These are phyloP conservation scores for Pedionomus torquatus DNA, from an alignment of 2,113 vertebrate genomes.

Conservation along the genomic window DNA sequence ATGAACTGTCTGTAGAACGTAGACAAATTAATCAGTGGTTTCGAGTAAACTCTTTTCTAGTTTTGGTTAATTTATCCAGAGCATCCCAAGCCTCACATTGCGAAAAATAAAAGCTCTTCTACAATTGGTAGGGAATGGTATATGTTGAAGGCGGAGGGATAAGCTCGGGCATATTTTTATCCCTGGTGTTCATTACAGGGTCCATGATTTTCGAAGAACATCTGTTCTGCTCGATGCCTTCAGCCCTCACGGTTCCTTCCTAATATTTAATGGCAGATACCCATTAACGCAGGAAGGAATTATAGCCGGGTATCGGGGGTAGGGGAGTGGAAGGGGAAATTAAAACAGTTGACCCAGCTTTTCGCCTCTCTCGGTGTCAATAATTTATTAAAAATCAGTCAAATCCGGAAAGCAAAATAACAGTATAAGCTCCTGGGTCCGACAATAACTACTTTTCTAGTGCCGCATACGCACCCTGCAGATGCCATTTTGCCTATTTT, in stretches of 20 bases:
- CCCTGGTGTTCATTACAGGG: not conserved
- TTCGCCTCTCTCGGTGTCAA: not conserved
- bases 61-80: not conserved
- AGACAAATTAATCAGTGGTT: not conserved
- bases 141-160: not conserved
- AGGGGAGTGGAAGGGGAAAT: rapidly evolving
- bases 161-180: not conserved
- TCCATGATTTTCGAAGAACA: slow-evolving; percentile 17
- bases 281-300: not conserved
- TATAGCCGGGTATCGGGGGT: not conserved
- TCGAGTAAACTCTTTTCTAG: not conserved
- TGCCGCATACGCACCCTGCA: not conserved
- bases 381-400: not conserved
- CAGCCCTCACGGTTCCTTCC: not conserved
- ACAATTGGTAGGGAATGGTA: not conserved
- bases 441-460: not conserved
- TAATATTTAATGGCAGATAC: not conserved
- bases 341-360: not conserved
- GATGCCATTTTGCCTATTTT: not conserved
- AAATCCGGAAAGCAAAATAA: not conserved
- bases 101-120: not conserved
- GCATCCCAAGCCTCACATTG: not conserved
- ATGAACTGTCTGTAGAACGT: not conserved
- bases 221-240: not conserved
- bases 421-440: not conserved